Evolutionary conservation across 2,113 vertebrate genomes (phyloP).

Genomic region (Petrocephalus zakoni): DNA sequence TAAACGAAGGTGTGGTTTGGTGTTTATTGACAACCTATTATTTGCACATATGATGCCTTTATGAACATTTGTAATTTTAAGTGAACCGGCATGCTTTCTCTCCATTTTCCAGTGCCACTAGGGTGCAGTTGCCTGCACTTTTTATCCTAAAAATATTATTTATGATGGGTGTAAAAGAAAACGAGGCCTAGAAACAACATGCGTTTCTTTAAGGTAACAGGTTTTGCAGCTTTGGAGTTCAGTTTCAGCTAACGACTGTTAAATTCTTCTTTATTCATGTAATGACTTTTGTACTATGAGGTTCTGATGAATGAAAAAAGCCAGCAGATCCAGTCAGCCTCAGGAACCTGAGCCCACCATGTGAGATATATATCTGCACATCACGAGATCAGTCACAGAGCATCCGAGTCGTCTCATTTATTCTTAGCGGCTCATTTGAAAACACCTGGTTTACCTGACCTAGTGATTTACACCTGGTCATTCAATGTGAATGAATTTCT

Average conservation of each 20-base stretch:
- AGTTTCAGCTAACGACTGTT: background rate
- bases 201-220: background rate
- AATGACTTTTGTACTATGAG: background rate
- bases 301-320: background rate
- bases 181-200: background rate
- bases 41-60: background rate
- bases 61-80: background rate
- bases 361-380: background rate
- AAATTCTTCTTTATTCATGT: background rate
- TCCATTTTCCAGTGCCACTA: background rate
- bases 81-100: background rate
- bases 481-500: background rate
- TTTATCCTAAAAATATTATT: background rate
- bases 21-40: conserved; percentile 50
- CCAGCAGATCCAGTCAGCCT: background rate
- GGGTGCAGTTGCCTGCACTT: background rate
- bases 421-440: background rate
- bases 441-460: background rate
- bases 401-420: background rate
- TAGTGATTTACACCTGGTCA: background rate
- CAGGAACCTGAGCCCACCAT: background rate
- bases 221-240: background rate
- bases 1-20: conserved; percentile 62
- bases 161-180: background rate
- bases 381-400: background rate